Conservation (phyloP, 2,113 vertebrate species). For the Gadus macrocephalus region DNA sequence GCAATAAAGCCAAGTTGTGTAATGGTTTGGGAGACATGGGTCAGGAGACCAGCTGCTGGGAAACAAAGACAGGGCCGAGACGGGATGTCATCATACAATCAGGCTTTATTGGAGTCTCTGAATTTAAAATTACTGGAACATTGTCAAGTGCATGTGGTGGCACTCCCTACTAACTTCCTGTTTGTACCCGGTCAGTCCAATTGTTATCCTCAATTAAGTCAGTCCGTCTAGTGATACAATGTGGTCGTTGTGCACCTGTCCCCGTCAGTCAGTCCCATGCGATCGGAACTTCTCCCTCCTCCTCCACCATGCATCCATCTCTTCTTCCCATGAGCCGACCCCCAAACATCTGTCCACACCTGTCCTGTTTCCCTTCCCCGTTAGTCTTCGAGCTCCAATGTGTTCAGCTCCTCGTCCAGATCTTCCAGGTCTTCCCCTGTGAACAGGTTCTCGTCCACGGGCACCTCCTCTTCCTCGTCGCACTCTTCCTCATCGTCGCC, state of each 20-base stretch:
- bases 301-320: conserved; percentile 30
- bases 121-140: conserved; percentile 51
- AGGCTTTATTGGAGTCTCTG: conserved; percentile 66
- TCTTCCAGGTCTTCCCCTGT: conserved; percentile 97
- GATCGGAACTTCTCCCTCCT: conserved; percentile 23
- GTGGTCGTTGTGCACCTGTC: background rate
- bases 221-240: background rate
- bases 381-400: conserved; percentile 91
- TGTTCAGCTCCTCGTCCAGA: conserved; percentile 94
- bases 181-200: background rate
- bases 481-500: conserved; percentile 67
- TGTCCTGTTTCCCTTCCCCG: background rate
- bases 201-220: background rate
- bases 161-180: background rate
- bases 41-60: conserved; percentile 1
- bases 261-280: background rate
- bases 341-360: background rate
- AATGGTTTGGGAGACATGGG: background rate
- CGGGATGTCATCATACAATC: conserved; percentile 45
- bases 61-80: conserved; percentile 34
- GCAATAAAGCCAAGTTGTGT: background rate
- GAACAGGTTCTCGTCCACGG: conserved; percentile 97
- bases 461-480: conserved; percentile 80
- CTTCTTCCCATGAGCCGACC: background rate
- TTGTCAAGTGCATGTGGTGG: conserved; percentile 3